These are phyloP conservation scores for Dinocampus coccinellae DNA, from an alignment of 2,888 invertebrate genomes.

Conservation along the genomic window DNA sequence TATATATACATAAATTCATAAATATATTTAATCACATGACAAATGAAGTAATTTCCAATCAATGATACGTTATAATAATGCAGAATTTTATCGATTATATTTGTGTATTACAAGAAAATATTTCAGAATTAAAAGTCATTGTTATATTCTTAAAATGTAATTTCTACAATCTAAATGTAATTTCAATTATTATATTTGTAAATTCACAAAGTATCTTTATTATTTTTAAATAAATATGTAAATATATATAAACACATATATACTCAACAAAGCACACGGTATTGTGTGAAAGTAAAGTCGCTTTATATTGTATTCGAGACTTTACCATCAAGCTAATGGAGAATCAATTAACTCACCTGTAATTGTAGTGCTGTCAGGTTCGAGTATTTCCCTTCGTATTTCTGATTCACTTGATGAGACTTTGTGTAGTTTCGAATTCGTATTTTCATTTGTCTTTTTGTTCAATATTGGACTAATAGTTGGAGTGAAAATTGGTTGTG, in stretches of 20 bases:
- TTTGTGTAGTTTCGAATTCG: slow-evolving; percentile 46
- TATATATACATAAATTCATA: neutral
- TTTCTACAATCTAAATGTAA: no score
- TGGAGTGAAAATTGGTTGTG: slow-evolving; percentile 55
- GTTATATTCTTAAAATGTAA: neutral
- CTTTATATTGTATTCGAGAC: no score
- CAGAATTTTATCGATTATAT: neutral
- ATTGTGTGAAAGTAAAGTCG: no score
- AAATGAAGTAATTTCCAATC: neutral
- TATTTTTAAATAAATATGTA: neutral
- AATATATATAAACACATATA: neutral
- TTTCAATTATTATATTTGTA: neutral
- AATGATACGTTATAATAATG: neutral
- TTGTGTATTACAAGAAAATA: neutral
- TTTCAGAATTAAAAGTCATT: neutral
- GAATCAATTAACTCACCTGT: slow-evolving; percentile 38
- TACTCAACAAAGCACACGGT: neutral
- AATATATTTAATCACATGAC: neutral
- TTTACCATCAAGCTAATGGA: no score
- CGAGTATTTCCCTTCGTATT: slow-evolving; percentile 40
- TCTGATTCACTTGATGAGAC: slow-evolving; percentile 42
- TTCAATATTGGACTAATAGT: slow-evolving; percentile 57
- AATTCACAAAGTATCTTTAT: neutral
- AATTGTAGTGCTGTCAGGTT: slow-evolving; percentile 42
- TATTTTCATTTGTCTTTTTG: slow-evolving; percentile 51